Evolutionary conservation across 30 jellyfish, hydroid and myxozoan genomes (phyloP).

Genomic region (Calvadosia cruxmelitensis): DNA sequence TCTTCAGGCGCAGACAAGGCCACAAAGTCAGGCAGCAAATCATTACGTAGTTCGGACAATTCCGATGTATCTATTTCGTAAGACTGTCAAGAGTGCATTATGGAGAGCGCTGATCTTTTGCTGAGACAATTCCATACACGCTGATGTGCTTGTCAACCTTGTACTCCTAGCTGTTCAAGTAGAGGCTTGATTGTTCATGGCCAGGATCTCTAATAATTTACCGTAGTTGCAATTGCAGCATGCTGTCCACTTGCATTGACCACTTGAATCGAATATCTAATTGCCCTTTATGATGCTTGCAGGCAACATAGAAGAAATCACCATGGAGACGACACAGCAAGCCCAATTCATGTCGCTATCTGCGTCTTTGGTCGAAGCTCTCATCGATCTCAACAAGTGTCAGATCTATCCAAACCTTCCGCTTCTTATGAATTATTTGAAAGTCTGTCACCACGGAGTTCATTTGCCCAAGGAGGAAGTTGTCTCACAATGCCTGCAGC

Average conservation of each 20-base stretch:
- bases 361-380: conserved; percentile 51
- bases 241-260: not conserved
- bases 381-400: conserved; percentile 54
- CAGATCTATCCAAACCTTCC: conserved; percentile 52
- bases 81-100: too few relatives aligned
- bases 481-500: conserved; percentile 55
- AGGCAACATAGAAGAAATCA: conserved; percentile 58
- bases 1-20: too few relatives aligned
- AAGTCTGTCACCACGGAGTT: conserved; percentile 43
- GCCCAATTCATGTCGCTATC: conserved; percentile 68
- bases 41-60: too few relatives aligned
- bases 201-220: too few relatives aligned
- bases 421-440: conserved; percentile 32
- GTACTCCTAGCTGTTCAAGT: too few relatives aligned
- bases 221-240: too few relatives aligned
- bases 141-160: too few relatives aligned
- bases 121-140: too few relatives aligned
- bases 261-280: not conserved
- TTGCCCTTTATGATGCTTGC: not conserved
- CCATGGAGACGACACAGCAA: conserved; percentile 56
- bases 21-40: too few relatives aligned
- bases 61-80: too few relatives aligned
- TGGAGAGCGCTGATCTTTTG: too few relatives aligned
- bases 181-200: too few relatives aligned
- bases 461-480: conserved; percentile 38